A percentile compares a stretch with the other conserved stretches of the same genome.
phyloP scores from a whole-genome alignment of 2,797 vertebrate species.

The Chiloscyllium punctatum region DNA sequence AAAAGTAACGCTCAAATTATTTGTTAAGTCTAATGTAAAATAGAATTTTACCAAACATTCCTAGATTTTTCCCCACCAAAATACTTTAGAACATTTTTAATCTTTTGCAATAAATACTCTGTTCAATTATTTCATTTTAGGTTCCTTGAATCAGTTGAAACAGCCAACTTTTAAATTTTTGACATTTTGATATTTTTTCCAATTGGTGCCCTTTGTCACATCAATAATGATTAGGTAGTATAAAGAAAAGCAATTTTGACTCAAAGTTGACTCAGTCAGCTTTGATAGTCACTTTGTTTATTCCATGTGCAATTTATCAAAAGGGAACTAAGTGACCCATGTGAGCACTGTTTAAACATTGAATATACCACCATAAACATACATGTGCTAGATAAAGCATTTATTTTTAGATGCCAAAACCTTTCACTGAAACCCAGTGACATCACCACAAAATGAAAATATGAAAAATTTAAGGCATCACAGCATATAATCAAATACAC shows the following conservation, averaged over 20 bases:
- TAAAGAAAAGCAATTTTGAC: not conserved
- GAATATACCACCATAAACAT: not conserved
- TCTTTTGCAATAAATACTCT: not conserved
- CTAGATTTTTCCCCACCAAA: not conserved
- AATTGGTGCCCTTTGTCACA: not conserved
- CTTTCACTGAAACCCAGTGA: slow-evolving; percentile 35
- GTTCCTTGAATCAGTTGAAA: not conserved
- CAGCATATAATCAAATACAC: slow-evolving; percentile 29
- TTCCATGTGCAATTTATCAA: not conserved
- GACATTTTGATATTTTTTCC: not conserved
- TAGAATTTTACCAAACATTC: not conserved
- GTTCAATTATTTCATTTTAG: not conserved
- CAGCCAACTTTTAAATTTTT: not conserved
- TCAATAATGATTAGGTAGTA: not conserved
- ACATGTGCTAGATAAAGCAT: slow-evolving; percentile 18
- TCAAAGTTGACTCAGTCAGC: not conserved
- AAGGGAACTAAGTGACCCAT: not conserved
- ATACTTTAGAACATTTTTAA: not conserved
- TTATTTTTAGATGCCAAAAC: slow-evolving; percentile 36
- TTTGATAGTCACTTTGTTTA: not conserved
- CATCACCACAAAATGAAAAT: slow-evolving; percentile 32
- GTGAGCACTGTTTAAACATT: not conserved
- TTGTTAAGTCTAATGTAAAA: not conserved
- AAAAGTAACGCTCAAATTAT: not conserved
- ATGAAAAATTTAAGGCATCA: slow-evolving; percentile 35